Percentiles rank a stretch among this genome's conserved stretches.
phyloP scores from a whole-genome alignment of 2,113 vertebrate species.

The Pimephales promelas region DNA sequence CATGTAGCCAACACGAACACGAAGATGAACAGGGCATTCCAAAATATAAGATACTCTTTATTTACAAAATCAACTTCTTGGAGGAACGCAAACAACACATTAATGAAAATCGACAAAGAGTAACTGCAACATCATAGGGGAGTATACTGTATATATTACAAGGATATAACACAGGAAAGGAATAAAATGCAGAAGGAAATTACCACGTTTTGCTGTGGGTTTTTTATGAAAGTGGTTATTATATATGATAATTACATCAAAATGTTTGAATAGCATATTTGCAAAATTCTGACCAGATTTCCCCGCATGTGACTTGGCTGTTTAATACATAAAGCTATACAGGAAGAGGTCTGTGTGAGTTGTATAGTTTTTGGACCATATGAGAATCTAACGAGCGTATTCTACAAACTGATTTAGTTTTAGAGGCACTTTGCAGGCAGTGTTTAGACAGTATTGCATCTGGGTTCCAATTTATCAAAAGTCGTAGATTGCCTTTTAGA shows the following conservation, averaged over 20 bases:
- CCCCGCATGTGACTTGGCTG: not conserved
- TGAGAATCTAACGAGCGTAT: not conserved
- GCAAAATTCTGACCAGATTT: not conserved
- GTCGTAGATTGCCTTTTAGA: not conserved
- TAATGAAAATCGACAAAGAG: too few relatives aligned
- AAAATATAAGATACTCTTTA: too few relatives aligned
- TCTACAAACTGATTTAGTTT: slow-evolving; percentile 3
- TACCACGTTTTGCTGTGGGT: not conserved
- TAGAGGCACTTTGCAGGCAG: slow-evolving; percentile 1
- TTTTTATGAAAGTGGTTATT: not conserved
- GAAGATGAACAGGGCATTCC: too few relatives aligned
- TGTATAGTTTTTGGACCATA: not conserved
- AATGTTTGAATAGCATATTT: not conserved
- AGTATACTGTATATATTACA: too few relatives aligned
- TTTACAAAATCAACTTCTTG: too few relatives aligned
- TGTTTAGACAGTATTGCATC: slow-evolving; percentile 4
- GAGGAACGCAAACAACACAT: too few relatives aligned
- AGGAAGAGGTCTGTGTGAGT: not conserved
- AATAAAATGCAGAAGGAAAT: not conserved
- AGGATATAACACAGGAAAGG: too few relatives aligned
- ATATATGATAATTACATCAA: not conserved
- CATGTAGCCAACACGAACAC: too few relatives aligned
- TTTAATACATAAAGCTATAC: slow-evolving; percentile 6
- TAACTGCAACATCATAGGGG: too few relatives aligned
- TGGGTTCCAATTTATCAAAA: not conserved